Evolutionary conservation across 2,888 invertebrate species (phyloP).

Genomic region (Trisateles emortualis): DNA sequence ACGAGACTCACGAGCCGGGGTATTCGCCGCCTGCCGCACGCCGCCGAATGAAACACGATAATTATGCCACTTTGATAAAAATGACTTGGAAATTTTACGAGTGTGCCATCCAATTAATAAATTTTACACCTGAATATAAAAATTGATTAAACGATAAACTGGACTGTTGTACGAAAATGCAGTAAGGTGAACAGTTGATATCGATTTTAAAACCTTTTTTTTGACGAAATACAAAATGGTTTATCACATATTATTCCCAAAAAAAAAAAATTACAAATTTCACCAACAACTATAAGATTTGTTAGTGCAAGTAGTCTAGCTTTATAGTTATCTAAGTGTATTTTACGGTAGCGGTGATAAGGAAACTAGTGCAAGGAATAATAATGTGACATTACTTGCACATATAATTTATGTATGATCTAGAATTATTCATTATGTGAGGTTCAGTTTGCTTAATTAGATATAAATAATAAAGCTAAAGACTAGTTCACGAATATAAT

Average conservation of each 20-base stretch:
- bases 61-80: conserved; percentile 45
- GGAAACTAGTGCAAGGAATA: background rate
- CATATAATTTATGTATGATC: too few relatives aligned
- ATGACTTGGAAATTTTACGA: conserved; percentile 26
- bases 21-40: conserved; percentile 28
- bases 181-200: conserved; percentile 58
- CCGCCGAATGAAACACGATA: conserved; percentile 49
- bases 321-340: too few relatives aligned
- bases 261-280: conserved; percentile 57
- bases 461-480: background rate
- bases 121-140: conserved; percentile 24
- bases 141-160: conserved; percentile 23
- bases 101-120: conserved; percentile 39
- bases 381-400: too few relatives aligned
- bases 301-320: background rate
- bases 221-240: too few relatives aligned
- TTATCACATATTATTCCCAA: too few relatives aligned
- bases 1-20: conserved; percentile 50
- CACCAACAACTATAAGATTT: too few relatives aligned
- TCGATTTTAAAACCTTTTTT: conserved; percentile 67
- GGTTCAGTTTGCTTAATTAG: too few relatives aligned
- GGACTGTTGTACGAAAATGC: conserved; percentile 19
- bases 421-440: too few relatives aligned
- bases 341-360: background rate
- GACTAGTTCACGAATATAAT: too few relatives aligned